Conservation (phyloP, 2,888 invertebrate genomes). For the Rhopalosiphum nymphaeae region DNA sequence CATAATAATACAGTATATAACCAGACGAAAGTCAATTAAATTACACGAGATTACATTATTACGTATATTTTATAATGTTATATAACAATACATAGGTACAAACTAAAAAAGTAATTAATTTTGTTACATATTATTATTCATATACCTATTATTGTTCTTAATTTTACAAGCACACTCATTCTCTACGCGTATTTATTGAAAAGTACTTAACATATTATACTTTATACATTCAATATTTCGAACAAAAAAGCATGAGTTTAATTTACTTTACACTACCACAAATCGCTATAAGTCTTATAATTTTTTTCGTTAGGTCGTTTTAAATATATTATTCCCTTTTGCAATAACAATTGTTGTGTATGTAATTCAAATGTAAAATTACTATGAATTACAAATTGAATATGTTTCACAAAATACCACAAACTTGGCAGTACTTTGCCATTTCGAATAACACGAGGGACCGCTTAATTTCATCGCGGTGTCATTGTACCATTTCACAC, state of each 20-base stretch:
- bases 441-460: background rate
- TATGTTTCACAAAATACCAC: background rate
- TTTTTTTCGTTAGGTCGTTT: background rate
- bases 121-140: background rate
- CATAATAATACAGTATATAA: background rate
- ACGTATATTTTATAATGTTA: background rate
- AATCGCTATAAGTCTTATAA: background rate
- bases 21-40: background rate
- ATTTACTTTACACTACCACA: background rate
- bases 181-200: background rate
- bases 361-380: background rate
- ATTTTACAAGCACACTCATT: background rate
- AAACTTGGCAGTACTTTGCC: background rate
- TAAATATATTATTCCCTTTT: background rate
- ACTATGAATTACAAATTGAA: background rate
- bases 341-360: background rate
- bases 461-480: background rate
- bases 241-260: background rate
- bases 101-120: background rate
- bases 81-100: background rate
- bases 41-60: background rate
- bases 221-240: background rate
- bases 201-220: background rate
- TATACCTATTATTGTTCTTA: background rate
- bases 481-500: background rate